These are phyloP conservation scores for Solenopsis invicta DNA, from an alignment of 1,140 invertebrate species.

Conservation along the genomic window DNA sequence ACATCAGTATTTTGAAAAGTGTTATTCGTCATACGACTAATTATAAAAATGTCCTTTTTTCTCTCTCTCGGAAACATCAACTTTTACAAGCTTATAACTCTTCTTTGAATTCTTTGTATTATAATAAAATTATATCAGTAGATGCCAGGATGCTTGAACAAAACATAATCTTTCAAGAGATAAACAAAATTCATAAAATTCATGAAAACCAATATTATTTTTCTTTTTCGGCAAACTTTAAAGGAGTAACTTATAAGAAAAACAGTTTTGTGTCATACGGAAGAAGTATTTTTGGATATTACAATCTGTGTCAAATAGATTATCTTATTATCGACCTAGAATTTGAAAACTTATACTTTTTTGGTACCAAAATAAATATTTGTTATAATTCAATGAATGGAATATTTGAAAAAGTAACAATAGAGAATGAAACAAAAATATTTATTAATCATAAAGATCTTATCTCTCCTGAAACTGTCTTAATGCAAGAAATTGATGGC, in stretches of 20 bases:
- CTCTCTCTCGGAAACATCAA: neutral
- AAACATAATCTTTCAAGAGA: neutral
- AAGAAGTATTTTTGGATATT: neutral
- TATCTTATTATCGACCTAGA: neutral
- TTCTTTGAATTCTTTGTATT: neutral
- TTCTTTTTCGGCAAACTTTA: conserved; percentile 4
- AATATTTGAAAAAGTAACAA: neutral
- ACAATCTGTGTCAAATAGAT: neutral
- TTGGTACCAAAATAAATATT: neutral
- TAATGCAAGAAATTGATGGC: conserved; percentile 3
- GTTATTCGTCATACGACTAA: neutral
- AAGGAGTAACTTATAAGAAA: neutral
- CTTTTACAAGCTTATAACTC: conserved; percentile 8
- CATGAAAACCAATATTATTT: conserved; percentile 12
- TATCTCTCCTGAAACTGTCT: neutral
- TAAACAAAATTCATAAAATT: neutral
- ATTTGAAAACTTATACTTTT: conserved; percentile 3
- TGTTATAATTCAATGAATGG: neutral
- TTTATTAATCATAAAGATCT: neutral
- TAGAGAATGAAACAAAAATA: neutral
- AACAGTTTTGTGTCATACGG: neutral
- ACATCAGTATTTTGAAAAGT: neutral
- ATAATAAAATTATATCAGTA: neutral
- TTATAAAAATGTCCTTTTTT: conserved; percentile 1
- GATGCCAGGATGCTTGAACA: neutral